phyloP scores from a whole-genome alignment of 2,888 invertebrate genomes.

The Tetragnatha montana region DNA sequence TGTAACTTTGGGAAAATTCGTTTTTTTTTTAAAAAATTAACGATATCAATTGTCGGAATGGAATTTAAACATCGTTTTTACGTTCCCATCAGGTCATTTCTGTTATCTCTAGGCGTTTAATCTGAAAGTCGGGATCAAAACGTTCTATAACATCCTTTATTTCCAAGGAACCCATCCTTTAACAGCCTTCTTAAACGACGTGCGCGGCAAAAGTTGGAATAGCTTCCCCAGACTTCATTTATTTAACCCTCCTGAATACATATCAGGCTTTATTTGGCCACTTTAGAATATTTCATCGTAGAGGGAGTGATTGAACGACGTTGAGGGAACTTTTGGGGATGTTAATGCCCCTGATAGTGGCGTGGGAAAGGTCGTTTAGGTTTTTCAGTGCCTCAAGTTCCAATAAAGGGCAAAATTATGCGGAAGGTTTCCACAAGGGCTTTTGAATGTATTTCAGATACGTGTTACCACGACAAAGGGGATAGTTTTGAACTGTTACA shows the following conservation, averaged over 20 bases:
- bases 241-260: background rate
- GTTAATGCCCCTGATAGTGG: background rate
- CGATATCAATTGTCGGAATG: too few species aligned
- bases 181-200: background rate
- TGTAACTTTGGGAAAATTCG: too few species aligned
- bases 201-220: background rate
- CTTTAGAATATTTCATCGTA: background rate
- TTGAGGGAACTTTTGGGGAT: background rate
- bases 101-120: background rate
- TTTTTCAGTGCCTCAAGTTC: background rate
- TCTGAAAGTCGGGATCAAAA: background rate
- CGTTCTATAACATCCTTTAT: too few species aligned
- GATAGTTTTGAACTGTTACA: too few species aligned
- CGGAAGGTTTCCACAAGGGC: background rate
- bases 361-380: background rate
- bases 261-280: slow-evolving; percentile 7
- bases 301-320: background rate
- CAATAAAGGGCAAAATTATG: background rate
- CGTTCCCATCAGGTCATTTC: too few species aligned
- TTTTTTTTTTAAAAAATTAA: too few species aligned
- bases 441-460: background rate
- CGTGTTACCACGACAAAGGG: too few species aligned
- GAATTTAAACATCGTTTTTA: too few species aligned
- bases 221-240: background rate
- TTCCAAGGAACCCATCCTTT: background rate